Percentiles rank a stretch among this genome's conserved stretches.
Conservation (phyloP, 1,140 invertebrate species). For the Drosophila mojavensis region DNA sequence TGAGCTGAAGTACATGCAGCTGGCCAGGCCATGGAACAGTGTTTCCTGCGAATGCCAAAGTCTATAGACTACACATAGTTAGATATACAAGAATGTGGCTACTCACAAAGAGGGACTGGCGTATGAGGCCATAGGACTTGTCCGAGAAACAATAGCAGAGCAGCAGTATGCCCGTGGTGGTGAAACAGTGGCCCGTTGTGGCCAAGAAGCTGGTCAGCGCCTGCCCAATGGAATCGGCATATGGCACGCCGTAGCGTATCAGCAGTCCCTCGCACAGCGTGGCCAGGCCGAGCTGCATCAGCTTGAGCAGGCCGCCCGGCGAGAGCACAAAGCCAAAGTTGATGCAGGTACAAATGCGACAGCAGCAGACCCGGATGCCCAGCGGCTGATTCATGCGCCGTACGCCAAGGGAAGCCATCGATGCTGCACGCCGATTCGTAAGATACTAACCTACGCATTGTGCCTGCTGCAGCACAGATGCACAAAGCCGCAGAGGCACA, state of each 20-base stretch:
- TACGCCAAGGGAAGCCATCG: constrained; percentile 71
- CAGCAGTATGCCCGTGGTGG: constrained; percentile 89
- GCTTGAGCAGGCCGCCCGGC: constrained; percentile 89
- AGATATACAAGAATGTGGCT: neutral
- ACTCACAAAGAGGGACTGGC: constrained; percentile 92
- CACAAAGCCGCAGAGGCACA: neutral
- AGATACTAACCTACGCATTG: neutral
- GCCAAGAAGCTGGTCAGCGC: constrained; percentile 91
- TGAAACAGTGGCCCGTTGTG: constrained; percentile 89
- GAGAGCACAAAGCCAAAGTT: constrained; percentile 90
- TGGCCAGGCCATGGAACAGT: constrained; percentile 90
- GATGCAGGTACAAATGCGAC: constrained; percentile 90
- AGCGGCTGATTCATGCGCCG: constrained; percentile 71
- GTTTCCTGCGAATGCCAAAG: constrained; percentile 86
- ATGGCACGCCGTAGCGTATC: constrained; percentile 89
- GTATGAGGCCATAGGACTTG: constrained; percentile 89
- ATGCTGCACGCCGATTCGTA: neutral
- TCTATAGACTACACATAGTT: neutral
- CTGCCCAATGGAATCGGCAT: constrained; percentile 87
- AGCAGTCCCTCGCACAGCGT: constrained; percentile 90
- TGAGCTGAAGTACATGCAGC: constrained; percentile 90
- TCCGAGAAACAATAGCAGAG: constrained; percentile 90
- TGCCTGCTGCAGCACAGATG: neutral
- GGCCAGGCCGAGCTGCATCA: constrained; percentile 90
- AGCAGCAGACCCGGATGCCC: constrained; percentile 89